phyloP scores from a whole-genome alignment of 2,797 vertebrate species.

The Myripristis jacobus region DNA sequence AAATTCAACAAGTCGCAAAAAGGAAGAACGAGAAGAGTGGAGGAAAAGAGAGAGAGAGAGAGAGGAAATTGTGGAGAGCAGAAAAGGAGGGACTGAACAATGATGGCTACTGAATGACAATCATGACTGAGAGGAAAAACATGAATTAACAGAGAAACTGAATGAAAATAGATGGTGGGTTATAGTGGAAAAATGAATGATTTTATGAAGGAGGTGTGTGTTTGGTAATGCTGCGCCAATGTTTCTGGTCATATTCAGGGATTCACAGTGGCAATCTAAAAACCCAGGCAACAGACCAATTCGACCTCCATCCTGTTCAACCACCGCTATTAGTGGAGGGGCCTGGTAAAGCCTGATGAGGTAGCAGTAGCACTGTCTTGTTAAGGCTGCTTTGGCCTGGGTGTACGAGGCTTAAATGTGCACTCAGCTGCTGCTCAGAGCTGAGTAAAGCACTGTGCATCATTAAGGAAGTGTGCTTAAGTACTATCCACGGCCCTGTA shows the following conservation, averaged over 20 bases:
- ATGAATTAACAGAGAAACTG: slow-evolving; percentile 11
- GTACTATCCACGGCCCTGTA: slow-evolving; percentile 58
- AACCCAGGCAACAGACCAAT: slow-evolving; percentile 39
- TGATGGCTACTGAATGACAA: slow-evolving; percentile 24
- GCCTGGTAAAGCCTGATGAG: slow-evolving; percentile 39
- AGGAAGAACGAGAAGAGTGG: neutral
- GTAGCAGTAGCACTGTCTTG: slow-evolving; percentile 46
- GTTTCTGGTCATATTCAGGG: slow-evolving; percentile 27
- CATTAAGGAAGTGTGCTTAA: slow-evolving; percentile 71
- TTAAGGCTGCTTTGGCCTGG: slow-evolving; percentile 39
- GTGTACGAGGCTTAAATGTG: slow-evolving; percentile 46
- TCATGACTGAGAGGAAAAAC: slow-evolving; percentile 18
- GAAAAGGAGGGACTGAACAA: slow-evolving; percentile 9
- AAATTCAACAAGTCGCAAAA: slow-evolving; percentile 41
- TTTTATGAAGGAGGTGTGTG: slow-evolving; percentile 10
- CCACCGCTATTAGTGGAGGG: slow-evolving; percentile 25
- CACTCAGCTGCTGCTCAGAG: slow-evolving; percentile 51
- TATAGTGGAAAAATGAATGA: neutral
- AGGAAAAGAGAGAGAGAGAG: neutral
- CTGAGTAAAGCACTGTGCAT: slow-evolving; percentile 63
- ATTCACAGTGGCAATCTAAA: slow-evolving; percentile 36
- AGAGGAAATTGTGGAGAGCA: slow-evolving; percentile 9
- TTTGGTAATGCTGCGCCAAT: slow-evolving; percentile 21
- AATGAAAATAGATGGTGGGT: slow-evolving; percentile 29
- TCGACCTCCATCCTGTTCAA: slow-evolving; percentile 51